These are phyloP conservation scores for Trachelus troglodyta DNA, from an alignment of 2,888 invertebrate genomes.

Conservation along the genomic window DNA sequence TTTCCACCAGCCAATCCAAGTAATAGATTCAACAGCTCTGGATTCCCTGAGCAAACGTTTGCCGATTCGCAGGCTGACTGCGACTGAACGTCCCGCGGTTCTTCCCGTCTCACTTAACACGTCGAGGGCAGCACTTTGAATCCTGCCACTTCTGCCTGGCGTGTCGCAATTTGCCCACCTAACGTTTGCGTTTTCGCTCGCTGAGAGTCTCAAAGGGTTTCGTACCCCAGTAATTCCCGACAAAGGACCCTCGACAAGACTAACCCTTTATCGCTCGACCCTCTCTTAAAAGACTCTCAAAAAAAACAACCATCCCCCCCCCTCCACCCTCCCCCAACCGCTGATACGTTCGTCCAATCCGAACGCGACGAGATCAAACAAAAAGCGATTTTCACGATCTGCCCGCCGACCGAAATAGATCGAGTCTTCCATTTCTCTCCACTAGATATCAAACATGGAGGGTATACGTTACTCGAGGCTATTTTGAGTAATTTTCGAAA, in stretches of 20 bases:
- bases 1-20: too few relatives aligned
- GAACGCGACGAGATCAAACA: background rate
- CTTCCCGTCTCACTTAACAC: too few relatives aligned
- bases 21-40: too few relatives aligned
- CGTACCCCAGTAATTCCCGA: slow-evolving; percentile 13
- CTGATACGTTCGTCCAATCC: background rate
- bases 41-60: too few relatives aligned
- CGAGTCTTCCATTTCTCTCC: too few relatives aligned
- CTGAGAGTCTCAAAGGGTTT: slow-evolving; percentile 14
- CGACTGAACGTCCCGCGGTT: too few relatives aligned
- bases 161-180: too few relatives aligned
- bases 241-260: slow-evolving; percentile 18
- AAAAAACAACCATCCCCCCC: background rate
- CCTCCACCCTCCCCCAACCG: too few relatives aligned
- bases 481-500: background rate
- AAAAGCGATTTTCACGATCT: slow-evolving; percentile 1
- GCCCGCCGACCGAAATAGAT: slow-evolving; percentile 16
- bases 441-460: background rate
- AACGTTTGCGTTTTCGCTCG: too few relatives aligned
- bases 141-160: too few relatives aligned
- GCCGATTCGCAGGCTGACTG: too few relatives aligned
- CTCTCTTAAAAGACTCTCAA: slow-evolving; percentile 10
- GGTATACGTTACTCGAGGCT: background rate
- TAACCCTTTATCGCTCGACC: slow-evolving; percentile 14
- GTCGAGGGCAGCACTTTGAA: too few relatives aligned